These are phyloP conservation scores for Phylloscopus collybita DNA, from an alignment of 2,797 vertebrate species.

Conservation along the genomic window DNA sequence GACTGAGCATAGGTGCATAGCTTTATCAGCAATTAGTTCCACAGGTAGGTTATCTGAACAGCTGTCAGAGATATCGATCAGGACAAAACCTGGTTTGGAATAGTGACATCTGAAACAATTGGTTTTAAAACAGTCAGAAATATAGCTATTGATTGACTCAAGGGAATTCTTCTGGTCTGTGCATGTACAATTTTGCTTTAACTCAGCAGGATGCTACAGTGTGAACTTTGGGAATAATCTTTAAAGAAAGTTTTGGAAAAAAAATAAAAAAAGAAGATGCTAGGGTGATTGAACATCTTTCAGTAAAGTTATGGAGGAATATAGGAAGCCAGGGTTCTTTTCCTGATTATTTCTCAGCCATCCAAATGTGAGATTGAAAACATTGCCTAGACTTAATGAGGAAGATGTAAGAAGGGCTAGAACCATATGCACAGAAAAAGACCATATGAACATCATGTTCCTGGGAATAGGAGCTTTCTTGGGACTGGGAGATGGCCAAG, in stretches of 20 bases:
- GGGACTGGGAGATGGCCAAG: not conserved
- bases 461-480: not conserved
- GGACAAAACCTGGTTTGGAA: slow-evolving; percentile 41
- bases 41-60: slow-evolving; percentile 48
- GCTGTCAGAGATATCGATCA: slow-evolving; percentile 59
- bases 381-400: not conserved
- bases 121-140: slow-evolving; percentile 57
- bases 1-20: not conserved
- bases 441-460: not conserved
- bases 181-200: slow-evolving; percentile 10
- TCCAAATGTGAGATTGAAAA: not conserved
- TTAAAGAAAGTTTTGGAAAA: not conserved
- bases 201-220: slow-evolving; percentile 10
- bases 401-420: not conserved
- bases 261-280: not conserved
- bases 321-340: not conserved
- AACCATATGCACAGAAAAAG: not conserved
- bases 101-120: slow-evolving; percentile 60
- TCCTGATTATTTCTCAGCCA: not conserved
- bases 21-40: slow-evolving; percentile 63
- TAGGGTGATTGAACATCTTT: not conserved
- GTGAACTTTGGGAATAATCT: not conserved
- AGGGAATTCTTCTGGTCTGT: slow-evolving; percentile 31
- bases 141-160: slow-evolving; percentile 56
- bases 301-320: not conserved